Evolutionary conservation across 2,113 vertebrate species (phyloP).

Genomic region (Strigops habroptila): DNA sequence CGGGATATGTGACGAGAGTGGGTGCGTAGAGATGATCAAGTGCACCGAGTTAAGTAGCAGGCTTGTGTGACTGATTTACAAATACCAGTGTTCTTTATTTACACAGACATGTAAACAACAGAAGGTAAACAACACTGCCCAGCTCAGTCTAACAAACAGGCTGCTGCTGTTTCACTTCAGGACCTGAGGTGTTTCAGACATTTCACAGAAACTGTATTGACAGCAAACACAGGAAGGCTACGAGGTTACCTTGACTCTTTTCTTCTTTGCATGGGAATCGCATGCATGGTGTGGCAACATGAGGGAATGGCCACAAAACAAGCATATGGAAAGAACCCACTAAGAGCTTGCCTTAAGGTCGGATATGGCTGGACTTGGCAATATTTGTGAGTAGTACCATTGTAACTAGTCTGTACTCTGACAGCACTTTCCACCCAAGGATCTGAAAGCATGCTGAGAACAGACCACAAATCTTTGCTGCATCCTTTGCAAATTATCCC

Average conservation of each 20-base stretch:
- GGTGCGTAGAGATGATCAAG: neutral
- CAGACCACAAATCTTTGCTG: neutral
- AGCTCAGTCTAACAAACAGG: slow-evolving; percentile 36
- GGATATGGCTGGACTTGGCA: neutral
- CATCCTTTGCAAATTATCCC: neutral
- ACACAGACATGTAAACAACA: slow-evolving; percentile 69
- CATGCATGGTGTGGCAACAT: neutral
- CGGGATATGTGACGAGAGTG: neutral
- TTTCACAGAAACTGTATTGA: slow-evolving; percentile 61
- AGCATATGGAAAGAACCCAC: neutral
- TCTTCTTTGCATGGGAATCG: neutral
- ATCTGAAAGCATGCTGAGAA: neutral
- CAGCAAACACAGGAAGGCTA: slow-evolving; percentile 32
- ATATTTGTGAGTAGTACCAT: neutral
- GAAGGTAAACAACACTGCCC: slow-evolving; percentile 57
- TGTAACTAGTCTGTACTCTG: neutral
- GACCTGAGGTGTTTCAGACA: slow-evolving; percentile 60
- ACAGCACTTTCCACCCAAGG: neutral
- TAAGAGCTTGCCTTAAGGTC: neutral
- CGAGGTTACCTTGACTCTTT: slow-evolving; percentile 3
- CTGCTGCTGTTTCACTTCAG: slow-evolving; percentile 49
- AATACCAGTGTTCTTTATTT: slow-evolving; percentile 66
- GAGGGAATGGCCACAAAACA: neutral
- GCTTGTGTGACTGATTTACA: slow-evolving; percentile 35
- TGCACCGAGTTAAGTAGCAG: neutral